A percentile compares a stretch with the other conserved stretches of the same genome.
phyloP scores from a whole-genome alignment of 2,888 invertebrate species.

The Cantharis rufa region DNA sequence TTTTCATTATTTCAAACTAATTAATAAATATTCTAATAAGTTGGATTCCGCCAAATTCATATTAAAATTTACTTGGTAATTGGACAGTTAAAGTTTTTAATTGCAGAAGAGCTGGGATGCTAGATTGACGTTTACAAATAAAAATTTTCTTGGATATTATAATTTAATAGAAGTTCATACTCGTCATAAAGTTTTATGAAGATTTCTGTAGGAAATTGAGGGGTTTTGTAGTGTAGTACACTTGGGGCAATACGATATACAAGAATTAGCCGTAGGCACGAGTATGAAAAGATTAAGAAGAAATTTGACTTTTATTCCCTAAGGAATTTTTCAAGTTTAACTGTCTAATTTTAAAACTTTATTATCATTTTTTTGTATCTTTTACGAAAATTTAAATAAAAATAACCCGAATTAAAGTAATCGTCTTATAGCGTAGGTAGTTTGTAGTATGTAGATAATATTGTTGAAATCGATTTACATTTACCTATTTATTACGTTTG shows the following conservation, averaged over 20 bases:
- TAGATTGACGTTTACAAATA: not conserved
- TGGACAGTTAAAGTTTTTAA: not conserved
- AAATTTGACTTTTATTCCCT: not conserved
- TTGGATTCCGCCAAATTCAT: not conserved
- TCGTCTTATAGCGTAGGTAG: not conserved
- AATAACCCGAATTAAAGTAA: not conserved
- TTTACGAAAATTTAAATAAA: not conserved
- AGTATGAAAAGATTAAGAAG: not conserved
- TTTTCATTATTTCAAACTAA: not conserved
- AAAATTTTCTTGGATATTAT: not conserved
- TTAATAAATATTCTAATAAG: not conserved
- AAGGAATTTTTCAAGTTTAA: not conserved
- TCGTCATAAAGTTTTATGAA: not conserved
- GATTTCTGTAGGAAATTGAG: not conserved
- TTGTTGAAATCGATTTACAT: not conserved
- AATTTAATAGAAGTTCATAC: not conserved
- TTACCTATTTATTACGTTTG: not conserved
- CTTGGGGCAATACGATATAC: not conserved
- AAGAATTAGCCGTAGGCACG: not conserved
- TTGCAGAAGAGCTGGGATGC: not conserved
- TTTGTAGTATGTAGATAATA: too few species aligned
- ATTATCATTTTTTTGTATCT: not conserved
- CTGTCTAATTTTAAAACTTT: not conserved
- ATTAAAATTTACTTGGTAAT: not conserved
- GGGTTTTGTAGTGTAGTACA: not conserved